phyloP scores from a whole-genome alignment of 2,888 invertebrate species.

The Agonopterix subpropinquella region DNA sequence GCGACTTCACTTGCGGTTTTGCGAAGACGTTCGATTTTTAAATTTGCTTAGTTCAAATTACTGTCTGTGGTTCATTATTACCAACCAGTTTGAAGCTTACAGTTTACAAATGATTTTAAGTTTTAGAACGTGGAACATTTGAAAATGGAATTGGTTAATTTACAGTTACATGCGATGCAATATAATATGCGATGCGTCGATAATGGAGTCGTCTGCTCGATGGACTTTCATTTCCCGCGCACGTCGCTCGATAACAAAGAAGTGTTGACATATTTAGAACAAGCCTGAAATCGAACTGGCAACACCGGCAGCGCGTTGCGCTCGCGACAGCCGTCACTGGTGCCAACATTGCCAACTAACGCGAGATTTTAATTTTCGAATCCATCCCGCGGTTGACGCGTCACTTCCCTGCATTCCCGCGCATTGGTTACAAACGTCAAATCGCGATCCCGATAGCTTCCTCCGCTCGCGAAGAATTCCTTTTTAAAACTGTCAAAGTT shows the following conservation, averaged over 20 bases:
- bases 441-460: conserved; percentile 53
- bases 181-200: conserved; percentile 60
- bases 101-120: neutral
- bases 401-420: conserved; percentile 30
- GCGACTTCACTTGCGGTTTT: neutral
- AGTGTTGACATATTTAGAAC: conserved; percentile 75
- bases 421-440: conserved; percentile 58
- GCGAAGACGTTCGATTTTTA: conserved; percentile 7
- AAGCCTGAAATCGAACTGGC: conserved; percentile 72
- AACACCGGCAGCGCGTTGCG: conserved; percentile 30
- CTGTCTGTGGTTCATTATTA: no score
- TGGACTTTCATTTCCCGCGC: conserved; percentile 72
- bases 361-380: conserved; percentile 72
- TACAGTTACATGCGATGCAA: conserved; percentile 24
- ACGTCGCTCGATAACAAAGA: conserved; percentile 71
- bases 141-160: conserved; percentile 29
- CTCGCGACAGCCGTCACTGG: conserved; percentile 61
- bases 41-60: neutral
- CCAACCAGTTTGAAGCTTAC: no score
- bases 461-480: conserved; percentile 30
- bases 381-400: conserved; percentile 54
- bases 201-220: conserved; percentile 61
- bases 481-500: conserved; percentile 55
- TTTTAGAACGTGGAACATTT: neutral
- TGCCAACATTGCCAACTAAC: conserved; percentile 49